Conservation (phyloP, 2,113 vertebrate genomes). For the Leucopternis melanops region DNA sequence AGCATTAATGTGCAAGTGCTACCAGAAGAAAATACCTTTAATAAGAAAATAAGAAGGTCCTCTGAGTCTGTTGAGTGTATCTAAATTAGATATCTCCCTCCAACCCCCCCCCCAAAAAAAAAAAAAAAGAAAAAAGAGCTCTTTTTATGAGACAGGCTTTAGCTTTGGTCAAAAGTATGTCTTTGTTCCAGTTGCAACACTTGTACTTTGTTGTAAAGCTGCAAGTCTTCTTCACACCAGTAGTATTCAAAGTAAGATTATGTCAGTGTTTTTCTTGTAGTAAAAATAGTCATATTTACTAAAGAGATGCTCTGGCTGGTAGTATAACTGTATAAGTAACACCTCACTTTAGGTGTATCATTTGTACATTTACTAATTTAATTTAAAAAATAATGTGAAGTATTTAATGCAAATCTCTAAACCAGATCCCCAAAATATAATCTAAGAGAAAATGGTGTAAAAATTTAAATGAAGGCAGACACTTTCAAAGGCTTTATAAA, state of each 20-base stretch:
- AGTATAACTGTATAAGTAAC: not conserved
- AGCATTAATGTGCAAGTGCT: not conserved
- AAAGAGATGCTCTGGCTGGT: not conserved
- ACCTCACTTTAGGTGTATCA: not conserved
- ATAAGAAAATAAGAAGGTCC: not conserved
- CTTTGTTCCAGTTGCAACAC: not conserved
- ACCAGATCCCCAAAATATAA: not conserved
- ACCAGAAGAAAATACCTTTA: not conserved
- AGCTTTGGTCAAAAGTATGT: not conserved
- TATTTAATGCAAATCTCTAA: not conserved
- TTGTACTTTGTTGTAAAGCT: not conserved
- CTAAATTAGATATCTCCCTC: rapidly evolving
- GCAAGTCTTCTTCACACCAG: not conserved
- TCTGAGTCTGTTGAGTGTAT: not conserved
- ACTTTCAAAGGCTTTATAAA: not conserved
- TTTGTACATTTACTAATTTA: not conserved
- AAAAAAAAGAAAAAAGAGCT: not conserved
- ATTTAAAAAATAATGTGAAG: not conserved
- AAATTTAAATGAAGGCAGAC: not conserved
- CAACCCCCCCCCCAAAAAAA: no score
- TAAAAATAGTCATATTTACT: not conserved
- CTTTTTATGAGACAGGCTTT: not conserved
- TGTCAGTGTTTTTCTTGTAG: not conserved
- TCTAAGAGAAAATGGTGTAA: not conserved
- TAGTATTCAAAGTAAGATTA: not conserved